Base-by-base conservation (phyloP, 2,888 invertebrate genomes). In the Allygus modestus region DNA sequence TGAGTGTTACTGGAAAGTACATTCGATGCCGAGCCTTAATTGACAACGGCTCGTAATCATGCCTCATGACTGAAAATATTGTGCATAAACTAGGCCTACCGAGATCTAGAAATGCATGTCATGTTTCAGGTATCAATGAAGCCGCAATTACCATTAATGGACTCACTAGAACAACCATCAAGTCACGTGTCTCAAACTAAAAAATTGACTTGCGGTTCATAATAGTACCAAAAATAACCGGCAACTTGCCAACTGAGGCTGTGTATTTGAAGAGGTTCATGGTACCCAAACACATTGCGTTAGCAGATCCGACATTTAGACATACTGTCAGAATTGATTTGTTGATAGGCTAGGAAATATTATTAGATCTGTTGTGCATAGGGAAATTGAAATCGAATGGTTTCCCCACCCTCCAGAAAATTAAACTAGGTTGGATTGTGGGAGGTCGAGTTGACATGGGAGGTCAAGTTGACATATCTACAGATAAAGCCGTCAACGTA, bases 221-320 rank as follows among this genome's bases (percentile, higher is more conserved):
- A n/a, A 65, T 88, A 9, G 31, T 88, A 15, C 86, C 84, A n/a
- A 77, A 85, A 51, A 87, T 88, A 28, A 87, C 87, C 11, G 85
- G 85, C 41, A 82, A 85, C 28, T 58, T 87, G 17, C 88, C 88
- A 5, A 69, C 83, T 12, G 33, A 83, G 12, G 41, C 61, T 26
- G 71, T 87, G 28, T 54, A 87, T 23, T n/a, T 69, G 0, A 54
- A 43, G 1, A 84, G 58, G 17, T 54, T 87, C 9, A 85, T 84
- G 9, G 81, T 88, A 61, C 88, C 88, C 0, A 41, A 61, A 0
- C 61, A 85, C 28, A 84, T 88, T 2, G 46, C 73, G 28, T 84
- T 88, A 28, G 86, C 88, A 26, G 88, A 88, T 61, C 86, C 86
- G 1, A 37, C 51, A 20, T 86, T 84, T 41, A 33, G 81, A 26